phyloP scores from a whole-genome alignment of 2,888 invertebrate genomes.

The Eremobia ochroleuca region DNA sequence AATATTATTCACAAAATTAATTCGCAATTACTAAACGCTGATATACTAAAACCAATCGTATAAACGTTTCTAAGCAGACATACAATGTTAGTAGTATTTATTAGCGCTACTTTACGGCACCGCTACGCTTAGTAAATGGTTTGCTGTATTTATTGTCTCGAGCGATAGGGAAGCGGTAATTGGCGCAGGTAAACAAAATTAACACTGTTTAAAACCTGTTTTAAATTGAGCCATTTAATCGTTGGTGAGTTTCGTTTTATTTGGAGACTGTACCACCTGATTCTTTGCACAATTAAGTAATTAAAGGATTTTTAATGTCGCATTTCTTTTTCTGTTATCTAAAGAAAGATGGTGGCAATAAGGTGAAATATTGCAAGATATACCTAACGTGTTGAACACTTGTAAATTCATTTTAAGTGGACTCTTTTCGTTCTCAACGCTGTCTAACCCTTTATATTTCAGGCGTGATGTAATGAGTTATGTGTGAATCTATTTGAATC shows the following conservation, averaged over 20 bases:
- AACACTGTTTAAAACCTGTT: conserved; percentile 72
- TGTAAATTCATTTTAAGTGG: not conserved
- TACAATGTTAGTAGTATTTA: conserved; percentile 50
- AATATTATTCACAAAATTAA: not conserved
- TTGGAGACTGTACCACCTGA: conserved; percentile 21
- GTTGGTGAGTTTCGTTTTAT: conserved; percentile 50
- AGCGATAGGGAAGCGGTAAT: conserved; percentile 68
- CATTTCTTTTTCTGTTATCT: conserved; percentile 10
- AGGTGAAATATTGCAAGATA: not conserved
- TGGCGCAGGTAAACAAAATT: conserved; percentile 70
- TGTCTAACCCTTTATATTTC: not conserved
- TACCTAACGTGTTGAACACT: not conserved
- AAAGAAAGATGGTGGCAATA: not conserved
- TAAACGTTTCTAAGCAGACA: conserved; percentile 33
- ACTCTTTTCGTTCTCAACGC: not conserved
- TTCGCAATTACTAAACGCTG: conserved; percentile 6
- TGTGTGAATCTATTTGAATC: not conserved
- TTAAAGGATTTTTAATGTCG: conserved; percentile 12
- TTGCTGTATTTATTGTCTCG: conserved; percentile 63
- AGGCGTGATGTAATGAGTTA: not conserved
- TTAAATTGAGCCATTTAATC: conserved; percentile 65
- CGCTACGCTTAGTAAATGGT: conserved; percentile 48
- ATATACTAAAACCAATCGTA: conserved; percentile 25
- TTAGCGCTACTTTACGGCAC: conserved; percentile 38
- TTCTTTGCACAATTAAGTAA: conserved; percentile 29